A percentile compares a stretch with the other conserved stretches of the same genome.
Conservation (phyloP, 2,113 vertebrate species). For the Bufo bufo region DNA sequence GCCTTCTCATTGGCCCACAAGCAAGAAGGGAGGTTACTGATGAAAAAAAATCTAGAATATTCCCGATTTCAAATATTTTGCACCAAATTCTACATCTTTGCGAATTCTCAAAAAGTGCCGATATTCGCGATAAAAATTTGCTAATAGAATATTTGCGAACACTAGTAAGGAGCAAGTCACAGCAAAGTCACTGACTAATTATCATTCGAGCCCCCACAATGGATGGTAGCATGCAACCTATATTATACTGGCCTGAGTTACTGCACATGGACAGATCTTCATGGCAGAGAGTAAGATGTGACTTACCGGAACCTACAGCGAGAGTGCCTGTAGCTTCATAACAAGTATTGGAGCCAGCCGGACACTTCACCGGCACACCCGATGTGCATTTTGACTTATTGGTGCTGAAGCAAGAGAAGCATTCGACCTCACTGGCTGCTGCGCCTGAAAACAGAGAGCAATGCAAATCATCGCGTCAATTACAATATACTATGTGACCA, state of each 20-base stretch:
- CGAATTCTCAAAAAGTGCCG: no score
- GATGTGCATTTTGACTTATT: background rate
- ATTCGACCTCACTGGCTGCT: background rate
- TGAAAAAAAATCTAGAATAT: no score
- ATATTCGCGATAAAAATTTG: no score
- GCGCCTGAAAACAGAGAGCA: background rate
- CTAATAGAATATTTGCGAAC: no score
- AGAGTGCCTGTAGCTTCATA: background rate
- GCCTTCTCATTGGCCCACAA: no score
- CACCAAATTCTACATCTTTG: no score
- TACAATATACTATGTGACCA: no score
- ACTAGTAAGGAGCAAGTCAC: background rate
- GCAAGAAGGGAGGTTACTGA: no score
- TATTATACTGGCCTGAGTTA: background rate
- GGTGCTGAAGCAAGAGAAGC: conserved; percentile 2
- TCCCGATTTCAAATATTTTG: no score
- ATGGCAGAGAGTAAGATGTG: no score
- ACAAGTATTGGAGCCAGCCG: background rate
- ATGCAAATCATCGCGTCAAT: background rate
- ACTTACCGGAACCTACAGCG: conserved; percentile 22
- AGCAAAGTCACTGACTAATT: background rate
- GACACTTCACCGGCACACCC: background rate
- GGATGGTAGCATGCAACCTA: background rate
- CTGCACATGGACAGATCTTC: background rate
- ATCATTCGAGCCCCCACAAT: background rate